Percentiles rank a stretch among this genome's conserved stretches.
phyloP scores from a whole-genome alignment of 2,113 vertebrate species.

The Collichthys lucidus region DNA sequence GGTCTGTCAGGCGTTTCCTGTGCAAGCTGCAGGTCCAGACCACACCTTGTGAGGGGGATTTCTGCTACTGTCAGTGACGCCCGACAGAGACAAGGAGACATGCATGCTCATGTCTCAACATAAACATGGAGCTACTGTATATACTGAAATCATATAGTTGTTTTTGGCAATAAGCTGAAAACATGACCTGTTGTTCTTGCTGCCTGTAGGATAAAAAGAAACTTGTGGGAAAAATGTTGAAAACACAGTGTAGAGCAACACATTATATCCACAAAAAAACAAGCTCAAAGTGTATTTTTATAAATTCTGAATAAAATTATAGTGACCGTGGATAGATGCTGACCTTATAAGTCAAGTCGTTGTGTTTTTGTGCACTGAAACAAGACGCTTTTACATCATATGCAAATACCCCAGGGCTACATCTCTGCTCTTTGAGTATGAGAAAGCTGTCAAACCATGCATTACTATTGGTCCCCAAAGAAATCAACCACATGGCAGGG shows the following conservation, averaged over 20 bases:
- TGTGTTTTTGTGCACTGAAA: slow-evolving; percentile 37
- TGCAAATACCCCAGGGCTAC: slow-evolving; percentile 51
- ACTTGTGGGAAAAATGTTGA: slow-evolving; percentile 60
- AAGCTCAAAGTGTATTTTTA: slow-evolving; percentile 35
- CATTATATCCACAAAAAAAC: slow-evolving; percentile 32
- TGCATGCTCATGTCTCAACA: slow-evolving; percentile 35
- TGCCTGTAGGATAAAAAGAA: slow-evolving; percentile 27
- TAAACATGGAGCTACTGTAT: slow-evolving; percentile 6
- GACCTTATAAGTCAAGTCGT: slow-evolving; percentile 23
- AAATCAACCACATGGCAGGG: slow-evolving; percentile 56
- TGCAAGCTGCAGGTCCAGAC: slow-evolving; percentile 64
- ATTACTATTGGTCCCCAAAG: slow-evolving; percentile 59
- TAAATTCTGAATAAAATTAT: slow-evolving; percentile 38
- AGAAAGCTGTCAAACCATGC: slow-evolving; percentile 65
- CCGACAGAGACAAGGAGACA: slow-evolving; percentile 48
- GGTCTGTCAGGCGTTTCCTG: slow-evolving; percentile 78
- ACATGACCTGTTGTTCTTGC: slow-evolving; percentile 17
- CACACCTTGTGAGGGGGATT: slow-evolving; percentile 79
- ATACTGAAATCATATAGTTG: slow-evolving; percentile 1
- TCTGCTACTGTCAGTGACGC: slow-evolving; percentile 51
- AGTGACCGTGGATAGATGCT: slow-evolving; percentile 13
- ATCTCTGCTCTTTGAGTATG: slow-evolving; percentile 41
- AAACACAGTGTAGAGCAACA: slow-evolving; percentile 1
- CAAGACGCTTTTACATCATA: slow-evolving; percentile 24
- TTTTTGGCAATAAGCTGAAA: slow-evolving; percentile 25